A percentile compares a stretch with the other conserved stretches of the same genome.
These are phyloP conservation scores for Notolabrus celidotus DNA, from an alignment of 2,797 vertebrate species.

Conservation along the genomic window DNA sequence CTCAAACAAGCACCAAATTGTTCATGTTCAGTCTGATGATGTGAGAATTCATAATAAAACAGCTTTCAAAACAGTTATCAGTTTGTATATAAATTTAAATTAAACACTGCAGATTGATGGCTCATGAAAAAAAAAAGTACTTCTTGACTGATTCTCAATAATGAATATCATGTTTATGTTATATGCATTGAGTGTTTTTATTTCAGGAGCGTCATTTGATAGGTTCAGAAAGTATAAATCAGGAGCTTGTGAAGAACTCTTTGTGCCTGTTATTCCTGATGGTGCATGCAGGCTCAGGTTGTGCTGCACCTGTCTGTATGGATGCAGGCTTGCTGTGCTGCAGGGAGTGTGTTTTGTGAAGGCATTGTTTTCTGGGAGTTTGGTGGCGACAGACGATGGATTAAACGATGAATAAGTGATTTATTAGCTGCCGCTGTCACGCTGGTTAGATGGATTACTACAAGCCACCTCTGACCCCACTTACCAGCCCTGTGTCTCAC, in stretches of 20 bases:
- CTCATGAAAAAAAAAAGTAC: constrained; percentile 6
- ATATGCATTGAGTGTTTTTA: constrained; percentile 5
- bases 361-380: constrained; percentile 84
- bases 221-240: constrained; percentile 4
- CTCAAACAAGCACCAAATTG: constrained; percentile 15
- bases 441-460: constrained; percentile 91
- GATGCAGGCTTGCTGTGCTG: constrained; percentile 17
- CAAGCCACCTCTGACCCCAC: constrained; percentile 88
- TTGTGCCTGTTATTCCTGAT: neutral
- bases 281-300: constrained; percentile 8
- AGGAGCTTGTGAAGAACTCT: neutral
- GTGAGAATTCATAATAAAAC: constrained; percentile 8
- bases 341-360: constrained; percentile 58
- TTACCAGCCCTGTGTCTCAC: constrained; percentile 82
- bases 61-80: constrained; percentile 1
- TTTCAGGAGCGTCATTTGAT: constrained; percentile 6
- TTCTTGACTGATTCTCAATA: neutral
- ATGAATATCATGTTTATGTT: constrained; percentile 5
- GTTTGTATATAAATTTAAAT: constrained; percentile 14
- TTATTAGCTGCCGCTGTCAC: constrained; percentile 90
- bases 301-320: constrained; percentile 44
- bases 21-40: constrained; percentile 1
- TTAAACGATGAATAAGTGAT: constrained; percentile 92
- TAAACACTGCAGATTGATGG: constrained; percentile 18
- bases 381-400: constrained; percentile 85